These are phyloP conservation scores for Trimorus sp. DNA, from an alignment of 2,888 invertebrate genomes.

Conservation along the genomic window DNA sequence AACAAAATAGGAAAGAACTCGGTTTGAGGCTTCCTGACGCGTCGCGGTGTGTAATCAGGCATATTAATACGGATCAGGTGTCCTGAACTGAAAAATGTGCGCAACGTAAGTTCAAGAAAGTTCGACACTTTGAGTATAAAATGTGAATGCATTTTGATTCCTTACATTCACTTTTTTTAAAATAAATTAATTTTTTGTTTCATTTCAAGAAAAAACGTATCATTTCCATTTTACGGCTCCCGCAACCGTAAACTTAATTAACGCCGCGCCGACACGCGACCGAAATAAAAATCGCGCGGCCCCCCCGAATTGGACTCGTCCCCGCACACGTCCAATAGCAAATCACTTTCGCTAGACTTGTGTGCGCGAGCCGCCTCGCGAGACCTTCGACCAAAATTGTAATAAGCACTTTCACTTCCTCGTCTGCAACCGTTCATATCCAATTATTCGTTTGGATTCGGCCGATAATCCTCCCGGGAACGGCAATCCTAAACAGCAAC, in stretches of 20 bases:
- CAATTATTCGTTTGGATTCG: not conserved
- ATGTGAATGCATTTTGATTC: not conserved
- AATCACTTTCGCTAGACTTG: constrained; percentile 52
- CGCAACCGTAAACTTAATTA: constrained; percentile 31
- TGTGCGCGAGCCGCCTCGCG: constrained; percentile 33
- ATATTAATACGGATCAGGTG: constrained; percentile 65
- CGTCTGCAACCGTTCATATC: constrained; percentile 25
- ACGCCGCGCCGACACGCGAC: constrained; percentile 22
- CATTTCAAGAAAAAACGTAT: not conserved
- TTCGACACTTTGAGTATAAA: not conserved
- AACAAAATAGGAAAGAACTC: no score
- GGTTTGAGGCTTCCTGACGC: constrained; percentile 50
- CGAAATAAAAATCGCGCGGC: constrained; percentile 28
- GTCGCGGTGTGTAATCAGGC: constrained; percentile 58
- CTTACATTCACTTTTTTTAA: not conserved
- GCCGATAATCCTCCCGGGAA: no score
- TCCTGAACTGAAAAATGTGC: constrained; percentile 43
- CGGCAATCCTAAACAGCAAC: no score
- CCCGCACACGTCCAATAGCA: constrained; percentile 26
- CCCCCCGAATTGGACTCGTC: constrained; percentile 22
- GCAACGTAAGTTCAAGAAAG: constrained; percentile 28
- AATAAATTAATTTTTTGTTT: not conserved
- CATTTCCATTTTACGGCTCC: constrained; percentile 15
- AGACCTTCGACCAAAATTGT: constrained; percentile 48
- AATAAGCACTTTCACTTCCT: constrained; percentile 51